These are phyloP conservation scores for Saccopteryx bilineata DNA, from an alignment of 2,113 vertebrate genomes.

Conservation along the genomic window DNA sequence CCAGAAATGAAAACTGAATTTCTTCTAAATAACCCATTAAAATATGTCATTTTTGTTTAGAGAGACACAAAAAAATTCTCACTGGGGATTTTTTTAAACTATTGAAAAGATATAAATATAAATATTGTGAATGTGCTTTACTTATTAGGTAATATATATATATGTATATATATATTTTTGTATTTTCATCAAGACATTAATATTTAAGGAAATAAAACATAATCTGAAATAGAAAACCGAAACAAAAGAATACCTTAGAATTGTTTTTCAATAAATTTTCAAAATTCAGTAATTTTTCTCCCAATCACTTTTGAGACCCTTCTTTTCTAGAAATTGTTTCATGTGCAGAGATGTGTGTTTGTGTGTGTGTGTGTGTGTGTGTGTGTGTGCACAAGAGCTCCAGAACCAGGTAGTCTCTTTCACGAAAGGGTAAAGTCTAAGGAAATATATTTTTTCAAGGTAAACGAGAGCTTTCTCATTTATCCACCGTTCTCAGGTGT, in stretches of 20 bases:
- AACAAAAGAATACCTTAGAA: not conserved
- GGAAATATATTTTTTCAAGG: not conserved
- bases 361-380: not conserved
- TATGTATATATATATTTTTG: not conserved
- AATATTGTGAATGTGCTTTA: not conserved
- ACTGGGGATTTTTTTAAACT: not conserved
- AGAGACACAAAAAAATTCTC: not conserved
- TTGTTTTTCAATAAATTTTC: not conserved
- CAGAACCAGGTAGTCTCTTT: not conserved
- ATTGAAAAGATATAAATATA: not conserved
- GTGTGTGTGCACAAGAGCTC: not conserved
- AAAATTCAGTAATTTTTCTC: not conserved
- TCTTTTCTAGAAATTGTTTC: not conserved
- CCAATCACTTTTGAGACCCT: not conserved
- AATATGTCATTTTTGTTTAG: conserved; percentile 16
- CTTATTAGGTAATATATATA: not conserved
- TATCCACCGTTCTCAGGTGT: not conserved
- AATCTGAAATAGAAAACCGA: not conserved
- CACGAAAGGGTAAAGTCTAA: not conserved
- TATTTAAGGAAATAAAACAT: not conserved
- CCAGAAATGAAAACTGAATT: conserved; percentile 22
- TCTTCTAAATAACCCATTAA: not conserved
- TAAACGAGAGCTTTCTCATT: not conserved
- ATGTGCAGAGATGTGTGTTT: not conserved
- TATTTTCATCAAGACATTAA: not conserved